Evolutionary conservation across 2,113 vertebrate genomes (phyloP).

Genomic region (Eudorcas thomsonii): DNA sequence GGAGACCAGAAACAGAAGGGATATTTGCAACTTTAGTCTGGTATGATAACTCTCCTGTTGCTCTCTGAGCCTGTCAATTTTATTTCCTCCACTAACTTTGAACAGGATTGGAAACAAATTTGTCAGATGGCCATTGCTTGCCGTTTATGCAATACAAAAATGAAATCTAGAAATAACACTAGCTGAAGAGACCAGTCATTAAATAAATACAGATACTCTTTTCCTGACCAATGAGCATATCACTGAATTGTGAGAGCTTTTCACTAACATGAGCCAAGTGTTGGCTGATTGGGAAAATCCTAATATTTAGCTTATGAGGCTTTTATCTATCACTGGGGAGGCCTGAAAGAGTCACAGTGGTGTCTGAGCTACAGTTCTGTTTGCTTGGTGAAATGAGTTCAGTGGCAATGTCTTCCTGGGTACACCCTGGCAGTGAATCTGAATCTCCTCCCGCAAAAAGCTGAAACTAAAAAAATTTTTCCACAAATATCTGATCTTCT

Average conservation of each 20-base stretch:
- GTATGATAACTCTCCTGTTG: not conserved
- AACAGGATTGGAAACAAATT: constrained; percentile 8
- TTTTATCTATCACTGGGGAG: not conserved
- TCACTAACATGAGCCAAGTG: constrained; percentile 5
- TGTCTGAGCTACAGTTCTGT: not conserved
- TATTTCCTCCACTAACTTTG: not conserved
- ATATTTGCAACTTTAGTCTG: not conserved
- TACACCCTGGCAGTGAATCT: not conserved
- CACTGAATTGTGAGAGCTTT: constrained; percentile 3
- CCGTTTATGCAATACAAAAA: constrained; percentile 35
- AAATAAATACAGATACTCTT: constrained; percentile 21
- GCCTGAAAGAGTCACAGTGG: not conserved
- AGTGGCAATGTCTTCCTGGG: not conserved
- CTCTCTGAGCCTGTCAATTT: not conserved
- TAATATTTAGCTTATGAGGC: not conserved
- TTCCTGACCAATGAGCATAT: not conserved
- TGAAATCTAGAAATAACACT: constrained; percentile 48
- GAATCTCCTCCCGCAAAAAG: not conserved
- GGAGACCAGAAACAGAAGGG: not conserved
- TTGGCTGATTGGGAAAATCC: not conserved
- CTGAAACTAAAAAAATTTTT: not conserved
- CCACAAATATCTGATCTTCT: not conserved
- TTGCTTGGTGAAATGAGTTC: constrained; percentile 26
- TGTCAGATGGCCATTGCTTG: not conserved
- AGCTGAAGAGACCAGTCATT: constrained; percentile 23